Evolutionary conservation across 2,113 vertebrate species (phyloP), one percentile per base, ranked within the genome.

Genomic region (Onychostoma macrolepis): DNA sequence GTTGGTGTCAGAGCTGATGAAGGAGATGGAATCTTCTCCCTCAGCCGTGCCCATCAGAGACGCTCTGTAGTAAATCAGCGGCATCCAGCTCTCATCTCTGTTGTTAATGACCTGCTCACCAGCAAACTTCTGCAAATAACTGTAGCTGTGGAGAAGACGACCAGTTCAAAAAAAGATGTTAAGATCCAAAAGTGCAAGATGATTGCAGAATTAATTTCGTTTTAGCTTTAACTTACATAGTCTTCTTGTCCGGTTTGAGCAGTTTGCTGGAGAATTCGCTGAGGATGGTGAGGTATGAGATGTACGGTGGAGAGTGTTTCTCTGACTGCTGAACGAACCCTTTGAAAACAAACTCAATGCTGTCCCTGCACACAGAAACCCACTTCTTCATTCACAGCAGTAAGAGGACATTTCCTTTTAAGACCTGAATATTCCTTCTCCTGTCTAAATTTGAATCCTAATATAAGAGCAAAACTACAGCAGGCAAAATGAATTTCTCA

Each of bases 181-280:
- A 72, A 72, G 65, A 69, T 33, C 30, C 65, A 69, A 19, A 26
- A 30, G 1, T 30, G 67, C 17, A 24, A 11, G 3, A 36, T 15
- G 72, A 4, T 56, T n/a, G 21, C 26, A 36, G 9, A 61, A 21
- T 53, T 41, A 2, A 7, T 75, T 45, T 75, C 6, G 24, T n/a
- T 78, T 33, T 50, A 30, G 15, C 9, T 82, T 43, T 4, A 83
- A 94, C 97, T 96, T 94, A 98, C 97, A 98, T 94, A 0, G 96
- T 94, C 91, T 94, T 97, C 93, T 96, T 98, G 96, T 98, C 97
- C n/a, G 95, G 95, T 90, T 94, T 97, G 80, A 98, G 94, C 82
- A 98, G 96, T 88, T 97, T 98, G 92, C 94, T 93, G 92, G 97
- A 98, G 94, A 98, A 98, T 91, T 98, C 96, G 41, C 92, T 95